Conservation (phyloP, 2,113 vertebrate species). For the Neolamprologus toae region DNA sequence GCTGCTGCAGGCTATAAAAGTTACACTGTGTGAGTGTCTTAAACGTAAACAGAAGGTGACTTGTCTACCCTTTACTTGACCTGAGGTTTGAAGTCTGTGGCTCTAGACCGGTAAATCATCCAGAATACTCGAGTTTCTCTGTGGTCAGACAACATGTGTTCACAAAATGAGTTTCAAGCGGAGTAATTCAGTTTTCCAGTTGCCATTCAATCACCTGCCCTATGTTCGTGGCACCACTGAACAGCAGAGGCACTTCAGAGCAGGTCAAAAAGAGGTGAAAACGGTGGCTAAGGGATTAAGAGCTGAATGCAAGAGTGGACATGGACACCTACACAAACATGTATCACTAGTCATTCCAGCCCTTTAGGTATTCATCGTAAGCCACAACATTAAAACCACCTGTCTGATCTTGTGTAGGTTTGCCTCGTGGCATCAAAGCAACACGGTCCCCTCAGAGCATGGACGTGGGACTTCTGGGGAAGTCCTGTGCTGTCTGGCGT, state of each 20-base stretch:
- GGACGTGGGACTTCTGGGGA: neutral
- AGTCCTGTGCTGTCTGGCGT: neutral
- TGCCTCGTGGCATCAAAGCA: neutral
- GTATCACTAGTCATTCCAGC: neutral
- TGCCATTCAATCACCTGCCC: constrained; percentile 8
- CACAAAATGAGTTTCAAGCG: neutral
- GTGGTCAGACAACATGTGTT: neutral
- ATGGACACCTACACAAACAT: neutral
- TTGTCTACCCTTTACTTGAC: constrained; percentile 13
- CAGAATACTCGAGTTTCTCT: neutral
- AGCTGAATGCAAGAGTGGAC: neutral
- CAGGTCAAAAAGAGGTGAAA: constrained; percentile 22
- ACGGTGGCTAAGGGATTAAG: neutral
- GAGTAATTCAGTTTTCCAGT: constrained; percentile 17
- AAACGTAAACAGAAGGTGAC: neutral
- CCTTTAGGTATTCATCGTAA: neutral
- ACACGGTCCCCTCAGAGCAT: neutral
- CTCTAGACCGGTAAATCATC: neutral
- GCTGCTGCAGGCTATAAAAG: neutral
- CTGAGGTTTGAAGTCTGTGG: neutral
- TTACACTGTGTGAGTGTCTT: neutral
- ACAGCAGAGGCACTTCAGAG: constrained; percentile 1
- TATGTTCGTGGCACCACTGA: neutral
- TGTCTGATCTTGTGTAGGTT: neutral
- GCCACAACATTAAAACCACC: neutral